Base-by-base conservation (phyloP, 1,140 invertebrate genomes). In the Orius laevigatus region DNA sequence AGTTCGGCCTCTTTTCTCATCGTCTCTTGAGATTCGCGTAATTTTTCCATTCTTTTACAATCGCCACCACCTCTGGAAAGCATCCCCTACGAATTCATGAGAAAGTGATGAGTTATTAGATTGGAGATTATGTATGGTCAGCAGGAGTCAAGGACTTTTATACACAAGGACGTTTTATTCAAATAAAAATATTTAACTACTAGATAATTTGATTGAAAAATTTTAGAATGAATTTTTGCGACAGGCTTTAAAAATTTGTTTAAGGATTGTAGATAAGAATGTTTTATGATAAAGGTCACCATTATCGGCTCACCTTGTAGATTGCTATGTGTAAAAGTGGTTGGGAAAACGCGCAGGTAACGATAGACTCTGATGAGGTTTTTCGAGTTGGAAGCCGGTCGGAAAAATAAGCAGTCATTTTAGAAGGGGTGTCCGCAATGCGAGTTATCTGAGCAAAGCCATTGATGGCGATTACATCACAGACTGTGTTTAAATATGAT, bases 401-500 rank as follows among this genome's bases (percentile, higher is more conserved):
- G 54, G 66, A 67, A 58, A 77, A 75, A 55, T 73, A 63, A 59
- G 69, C 72, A 58, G 71, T 69, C 55, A 79, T 58, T 60, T 65
- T 63, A 53, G 66, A 65, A 38, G 73, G 69, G 35, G 75, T 63
- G 57, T 79, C 73, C 49, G 79, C 63, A 41, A 74, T 60, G 60
- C 69, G 72, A 43, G 73, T 70, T 47, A 80, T 76, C 56, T 77
- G 70, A 46, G 70, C 62, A 65, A 83, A 82, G 48, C 79, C 81
- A 57, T 73, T 73, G 48, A 81, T 69, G 55, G 78, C 76, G 55
- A 82, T 73, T 48, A 85, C 62, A 55, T 86, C 80, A 62, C 81
- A 81, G 60, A 86, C 70, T 50, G 71, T 67, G 59, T 73, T 70
- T 38, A 81, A 72, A 67, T 86, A 90, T 55, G 71, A 73, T 58